Percentiles rank a stretch among this genome's conserved stretches.
These are phyloP conservation scores for Dasyprocta punctata DNA, from an alignment of 2,113 vertebrate genomes.

Conservation along the genomic window DNA sequence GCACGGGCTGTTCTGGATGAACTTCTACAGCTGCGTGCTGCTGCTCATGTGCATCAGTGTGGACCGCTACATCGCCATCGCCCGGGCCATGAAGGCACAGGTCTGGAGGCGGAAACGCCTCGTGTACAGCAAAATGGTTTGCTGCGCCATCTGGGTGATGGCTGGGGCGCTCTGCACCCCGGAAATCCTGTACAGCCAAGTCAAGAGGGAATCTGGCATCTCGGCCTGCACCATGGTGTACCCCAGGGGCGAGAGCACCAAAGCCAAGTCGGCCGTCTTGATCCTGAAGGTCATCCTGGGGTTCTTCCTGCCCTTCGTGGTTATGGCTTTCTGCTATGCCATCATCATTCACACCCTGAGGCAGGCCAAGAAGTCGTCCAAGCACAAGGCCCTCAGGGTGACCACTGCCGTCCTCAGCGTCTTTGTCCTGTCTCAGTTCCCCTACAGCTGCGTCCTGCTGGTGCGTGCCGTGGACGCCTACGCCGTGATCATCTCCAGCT, in stretches of 20 bases:
- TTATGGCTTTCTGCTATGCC: conserved; percentile 92
- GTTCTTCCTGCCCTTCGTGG: conserved; percentile 90
- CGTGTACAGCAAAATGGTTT: conserved; percentile 88
- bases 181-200: conserved; percentile 90
- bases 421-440: conserved; percentile 93
- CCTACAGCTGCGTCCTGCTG: conserved; percentile 89
- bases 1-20: conserved; percentile 91
- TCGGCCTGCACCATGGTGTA: conserved; percentile 87
- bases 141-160: conserved; percentile 87
- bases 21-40: conserved; percentile 94
- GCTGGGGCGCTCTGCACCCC: conserved; percentile 89
- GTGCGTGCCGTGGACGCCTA: conserved; percentile 86
- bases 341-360: conserved; percentile 91
- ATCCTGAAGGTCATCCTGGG: conserved; percentile 90
- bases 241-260: conserved; percentile 56
- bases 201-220: neutral
- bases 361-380: conserved; percentile 91
- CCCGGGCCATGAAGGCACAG: conserved; percentile 88
- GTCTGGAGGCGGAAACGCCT: conserved; percentile 86
- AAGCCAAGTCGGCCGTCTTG: conserved; percentile 86
- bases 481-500: conserved; percentile 79
- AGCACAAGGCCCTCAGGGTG: conserved; percentile 93
- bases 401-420: conserved; percentile 88
- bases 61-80: conserved; percentile 93
- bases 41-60: conserved; percentile 94